Evolutionary conservation across 2,888 invertebrate genomes (phyloP), one percentile per base, ranked within the genome.

Genomic region (Spodoptera picta): DNA sequence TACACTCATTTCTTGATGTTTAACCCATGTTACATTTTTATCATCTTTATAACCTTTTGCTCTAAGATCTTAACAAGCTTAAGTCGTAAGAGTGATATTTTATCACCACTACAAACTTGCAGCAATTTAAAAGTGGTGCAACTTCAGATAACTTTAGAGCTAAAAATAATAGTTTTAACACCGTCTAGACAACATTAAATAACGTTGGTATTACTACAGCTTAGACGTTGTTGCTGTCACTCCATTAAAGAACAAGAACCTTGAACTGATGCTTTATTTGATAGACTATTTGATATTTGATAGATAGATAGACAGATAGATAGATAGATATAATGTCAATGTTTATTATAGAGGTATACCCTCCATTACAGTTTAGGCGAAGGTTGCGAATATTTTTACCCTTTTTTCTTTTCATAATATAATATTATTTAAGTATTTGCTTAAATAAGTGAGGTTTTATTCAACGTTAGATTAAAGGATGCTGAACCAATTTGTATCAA

Each of bases 111-210:
- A 7, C 6, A 1, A 23, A 23, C 3, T 0, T 24, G 12, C n/a
- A 5, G n/a, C 5, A 12, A n/a, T 24, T n/a, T 4, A 6, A 3
- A 27, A 47, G 7, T n/a, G 11, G 27, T 24, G 43, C 10, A n/a
- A 3, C 9, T 2, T 11, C 4, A 36, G 31, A 47, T 64, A 44
- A 44, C 41, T 31, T 46, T 12, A 4, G 10, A 51, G n/a, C n/a
- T 2, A 23, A 51, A 31, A 47, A 48, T 46, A 19, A 46, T 27
- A 43, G 41, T 5, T 43, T 49, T 11, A 44, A 41, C 11, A 7
- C 27, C 10, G 50, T 41, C 65, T 69, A 36, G 46, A 69, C 60
- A 9, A 19, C 51, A 47, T 59, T 14, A 48, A 44, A 42, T 10
- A 19, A 52, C 44, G 11, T 23, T 31, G 23, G 2, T 11, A 24